Percentiles rank a stretch among this genome's conserved stretches.
Conservation (phyloP, 2,113 vertebrate species). For the Etheostoma spectabile region DNA sequence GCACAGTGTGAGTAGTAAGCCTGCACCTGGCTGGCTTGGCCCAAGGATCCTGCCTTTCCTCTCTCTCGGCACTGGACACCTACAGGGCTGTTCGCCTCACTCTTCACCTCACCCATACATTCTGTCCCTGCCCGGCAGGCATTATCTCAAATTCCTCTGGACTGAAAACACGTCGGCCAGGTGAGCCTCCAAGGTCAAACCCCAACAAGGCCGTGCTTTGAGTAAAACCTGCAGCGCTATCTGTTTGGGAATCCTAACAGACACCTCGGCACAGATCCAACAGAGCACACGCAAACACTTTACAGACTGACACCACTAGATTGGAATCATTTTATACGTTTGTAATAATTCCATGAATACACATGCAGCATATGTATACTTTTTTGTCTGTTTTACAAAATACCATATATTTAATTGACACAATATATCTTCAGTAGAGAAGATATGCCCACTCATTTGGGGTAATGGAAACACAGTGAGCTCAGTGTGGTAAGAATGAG, state of each 20-base stretch:
- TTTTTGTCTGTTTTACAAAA: conserved; percentile 35
- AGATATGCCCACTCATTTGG: conserved; percentile 31
- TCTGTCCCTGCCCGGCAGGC: conserved; percentile 53
- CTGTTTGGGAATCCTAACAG: conserved; percentile 32
- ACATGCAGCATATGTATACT: neutral
- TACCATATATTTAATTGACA: conserved; percentile 8
- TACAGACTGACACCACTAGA: neutral
- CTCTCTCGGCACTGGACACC: conserved; percentile 46
- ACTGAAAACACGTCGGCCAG: conserved; percentile 47
- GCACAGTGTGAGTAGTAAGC: conserved; percentile 11
- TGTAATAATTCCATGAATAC: neutral
- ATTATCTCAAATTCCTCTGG: conserved; percentile 70
- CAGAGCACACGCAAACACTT: neutral
- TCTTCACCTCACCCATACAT: conserved; percentile 47
- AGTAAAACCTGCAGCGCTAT: conserved; percentile 19
- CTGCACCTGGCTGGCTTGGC: conserved; percentile 66
- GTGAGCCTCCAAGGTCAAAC: conserved; percentile 63
- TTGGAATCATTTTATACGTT: neutral
- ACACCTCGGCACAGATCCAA: conserved; percentile 13
- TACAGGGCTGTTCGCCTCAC: conserved; percentile 52
- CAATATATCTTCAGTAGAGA: conserved; percentile 28
- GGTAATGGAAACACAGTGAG: conserved; percentile 73
- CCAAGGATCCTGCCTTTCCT: conserved; percentile 36
- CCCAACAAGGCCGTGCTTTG: neutral
- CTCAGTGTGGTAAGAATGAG: conserved; percentile 71